Evolutionary conservation across 2,113 vertebrate species (phyloP).

Genomic region (Pterophyllum scalare): DNA sequence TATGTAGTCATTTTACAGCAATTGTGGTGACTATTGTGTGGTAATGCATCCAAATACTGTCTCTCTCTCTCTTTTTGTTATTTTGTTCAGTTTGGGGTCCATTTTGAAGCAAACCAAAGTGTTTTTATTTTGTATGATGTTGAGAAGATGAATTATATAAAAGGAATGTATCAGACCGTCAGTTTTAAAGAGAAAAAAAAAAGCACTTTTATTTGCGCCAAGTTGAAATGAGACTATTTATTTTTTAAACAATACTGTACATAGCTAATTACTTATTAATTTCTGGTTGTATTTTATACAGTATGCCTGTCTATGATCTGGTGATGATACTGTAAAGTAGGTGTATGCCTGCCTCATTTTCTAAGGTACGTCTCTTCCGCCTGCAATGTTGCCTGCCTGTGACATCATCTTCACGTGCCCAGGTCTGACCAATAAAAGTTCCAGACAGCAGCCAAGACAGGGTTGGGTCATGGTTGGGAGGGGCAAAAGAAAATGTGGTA

Average conservation of each 20-base stretch:
- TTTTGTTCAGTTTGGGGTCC: constrained; percentile 40
- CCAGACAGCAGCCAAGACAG: constrained; percentile 17
- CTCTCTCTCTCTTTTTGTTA: constrained; percentile 1
- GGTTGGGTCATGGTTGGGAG: constrained; percentile 18
- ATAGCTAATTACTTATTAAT: constrained; percentile 66
- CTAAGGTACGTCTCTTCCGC: constrained; percentile 54
- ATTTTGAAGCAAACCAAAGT: constrained; percentile 80
- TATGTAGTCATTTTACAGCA: constrained; percentile 64
- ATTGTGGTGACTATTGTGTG: constrained; percentile 62
- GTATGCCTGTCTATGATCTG: constrained; percentile 75
- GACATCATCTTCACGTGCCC: constrained; percentile 67
- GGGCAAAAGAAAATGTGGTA: constrained; percentile 18
- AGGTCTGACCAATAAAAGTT: constrained; percentile 51
- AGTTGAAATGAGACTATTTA: constrained; percentile 71
- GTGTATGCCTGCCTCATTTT: constrained; percentile 76
- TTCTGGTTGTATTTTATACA: constrained; percentile 77
- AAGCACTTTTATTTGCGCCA: constrained; percentile 78
- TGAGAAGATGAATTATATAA: constrained; percentile 41
- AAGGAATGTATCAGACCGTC: constrained; percentile 72
- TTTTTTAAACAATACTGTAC: constrained; percentile 75
- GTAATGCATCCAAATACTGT: constrained; percentile 56
- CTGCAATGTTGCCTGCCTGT: constrained; percentile 77
- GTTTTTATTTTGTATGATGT: constrained; percentile 71
- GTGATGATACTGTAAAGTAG: constrained; percentile 71
- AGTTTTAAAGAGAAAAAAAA: constrained; percentile 45